These are phyloP conservation scores for Meiosimyza decipiens DNA, from an alignment of 2,888 invertebrate genomes.

Conservation along the genomic window DNA sequence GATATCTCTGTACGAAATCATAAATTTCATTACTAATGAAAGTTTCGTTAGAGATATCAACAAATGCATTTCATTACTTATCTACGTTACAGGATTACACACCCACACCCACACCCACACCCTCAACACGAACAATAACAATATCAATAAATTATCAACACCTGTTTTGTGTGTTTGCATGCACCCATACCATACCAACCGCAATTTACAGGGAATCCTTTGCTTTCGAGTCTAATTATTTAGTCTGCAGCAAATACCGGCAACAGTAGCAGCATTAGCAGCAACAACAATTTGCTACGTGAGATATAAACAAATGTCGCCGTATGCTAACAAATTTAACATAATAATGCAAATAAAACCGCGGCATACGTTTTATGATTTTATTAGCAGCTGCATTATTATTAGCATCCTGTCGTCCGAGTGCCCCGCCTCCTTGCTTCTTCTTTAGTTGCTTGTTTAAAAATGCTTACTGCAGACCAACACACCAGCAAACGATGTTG, in stretches of 20 bases:
- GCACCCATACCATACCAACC: constrained; percentile 22
- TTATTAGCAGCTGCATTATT: constrained; percentile 33
- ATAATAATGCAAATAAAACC: constrained; percentile 33
- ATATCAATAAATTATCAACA: constrained; percentile 47
- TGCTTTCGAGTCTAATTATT: constrained; percentile 23
- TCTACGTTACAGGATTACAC: neutral
- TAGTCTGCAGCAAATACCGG: constrained; percentile 32
- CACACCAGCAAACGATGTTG: neutral
- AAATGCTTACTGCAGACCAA: too few relatives aligned
- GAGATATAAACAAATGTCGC: constrained; percentile 44
- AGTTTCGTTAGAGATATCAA: constrained; percentile 7
- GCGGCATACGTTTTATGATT: constrained; percentile 39
- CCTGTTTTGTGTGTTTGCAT: constrained; percentile 45
- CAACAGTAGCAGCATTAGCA: constrained; percentile 30
- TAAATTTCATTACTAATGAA: neutral
- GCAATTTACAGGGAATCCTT: constrained; percentile 23
- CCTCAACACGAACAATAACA: constrained; percentile 19
- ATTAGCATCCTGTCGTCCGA: constrained; percentile 11
- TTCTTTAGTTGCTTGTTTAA: too few relatives aligned
- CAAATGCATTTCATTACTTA: constrained; percentile 4
- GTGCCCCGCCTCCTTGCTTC: neutral
- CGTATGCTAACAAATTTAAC: constrained; percentile 30
- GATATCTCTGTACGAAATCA: neutral
- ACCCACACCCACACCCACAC: too few relatives aligned
- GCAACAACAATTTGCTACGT: constrained; percentile 47